Base-by-base conservation (phyloP, 1,140 invertebrate genomes). In the Globodera rostochiensis region DNA sequence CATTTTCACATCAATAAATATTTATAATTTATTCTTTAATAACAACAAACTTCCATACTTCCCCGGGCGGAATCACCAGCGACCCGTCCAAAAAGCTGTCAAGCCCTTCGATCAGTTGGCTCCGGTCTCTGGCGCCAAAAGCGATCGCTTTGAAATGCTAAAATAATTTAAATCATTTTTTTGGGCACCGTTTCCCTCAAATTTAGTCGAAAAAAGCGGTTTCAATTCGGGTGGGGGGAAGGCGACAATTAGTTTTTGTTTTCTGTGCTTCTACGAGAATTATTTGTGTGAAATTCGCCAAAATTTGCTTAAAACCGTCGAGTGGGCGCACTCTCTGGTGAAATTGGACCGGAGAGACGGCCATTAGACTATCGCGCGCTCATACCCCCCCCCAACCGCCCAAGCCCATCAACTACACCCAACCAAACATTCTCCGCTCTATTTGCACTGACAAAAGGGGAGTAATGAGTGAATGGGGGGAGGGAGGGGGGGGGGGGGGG, bases 11-110 rank as follows among this genome's bases (percentile, higher is more conserved):
- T 25, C 19, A 19, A 19, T 64, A 64, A 36, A 36, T 36, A 36
- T 36, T 36, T 36, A 36, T 36, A 36, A 36, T 36, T 36, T 36
- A 36, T 36, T 36, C 36, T 36, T 36, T 36, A 36, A 36, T 45
- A 21, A 69, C 67, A 69, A 9, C 67, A 71, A 71, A 6, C 11
- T 25, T 71, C 6, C 69, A 7, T 19, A 89, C 85, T 80, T 89
- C 90, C 64, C 87, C 88, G 46, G 91, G 90, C 66, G 91, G 91
- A 50, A 91, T 86, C n/a, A 92, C 87, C 21, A 90, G 88, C 21
- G 89, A 84, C 1, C 84, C 84, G 60, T 91, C 85, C n/a, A 91
- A 76, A 82, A 92, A 91, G 67, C 86, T 81, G 81, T 91, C 91
- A 9, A 91, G 79, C 8, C 87, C 90, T 69, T 85, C 84, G 15